phyloP scores from a whole-genome alignment of 2,797 vertebrate genomes.

The Clarias laeviceps region DNA sequence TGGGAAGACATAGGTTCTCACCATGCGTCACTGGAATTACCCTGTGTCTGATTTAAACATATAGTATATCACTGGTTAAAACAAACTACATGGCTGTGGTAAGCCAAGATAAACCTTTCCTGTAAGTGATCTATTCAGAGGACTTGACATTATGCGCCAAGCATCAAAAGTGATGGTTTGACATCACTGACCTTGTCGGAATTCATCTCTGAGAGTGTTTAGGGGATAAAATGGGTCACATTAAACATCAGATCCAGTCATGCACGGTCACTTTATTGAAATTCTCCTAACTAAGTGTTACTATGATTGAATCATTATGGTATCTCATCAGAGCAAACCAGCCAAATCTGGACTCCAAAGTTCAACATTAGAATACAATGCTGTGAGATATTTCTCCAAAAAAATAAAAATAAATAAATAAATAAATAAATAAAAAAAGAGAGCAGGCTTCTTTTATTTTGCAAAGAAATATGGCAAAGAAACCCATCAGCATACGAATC shows the following conservation, averaged over 20 bases:
- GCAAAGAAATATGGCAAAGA: neutral
- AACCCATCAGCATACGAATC: neutral
- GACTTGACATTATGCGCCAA: neutral
- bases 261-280: neutral
- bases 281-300: too few relatives aligned
- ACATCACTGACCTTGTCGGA: neutral
- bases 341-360: neutral
- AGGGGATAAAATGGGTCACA: neutral
- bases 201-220: neutral
- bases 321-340: neutral
- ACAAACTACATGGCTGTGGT: neutral
- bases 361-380: neutral
- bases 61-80: neutral
- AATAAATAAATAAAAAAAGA: neutral
- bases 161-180: neutral
- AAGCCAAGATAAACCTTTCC: conserved; percentile 4
- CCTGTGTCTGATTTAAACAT: neutral
- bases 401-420: too few relatives aligned
- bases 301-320: neutral
- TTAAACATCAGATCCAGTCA: neutral
- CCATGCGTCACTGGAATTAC: neutral
- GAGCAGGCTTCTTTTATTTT: neutral
- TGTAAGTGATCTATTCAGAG: neutral
- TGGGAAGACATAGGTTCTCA: neutral
- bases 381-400: neutral